Percentiles rank a stretch among this genome's conserved stretches.
Evolutionary conservation across 2,888 invertebrate species (phyloP).

Genomic region (Cantharis lateralis): DNA sequence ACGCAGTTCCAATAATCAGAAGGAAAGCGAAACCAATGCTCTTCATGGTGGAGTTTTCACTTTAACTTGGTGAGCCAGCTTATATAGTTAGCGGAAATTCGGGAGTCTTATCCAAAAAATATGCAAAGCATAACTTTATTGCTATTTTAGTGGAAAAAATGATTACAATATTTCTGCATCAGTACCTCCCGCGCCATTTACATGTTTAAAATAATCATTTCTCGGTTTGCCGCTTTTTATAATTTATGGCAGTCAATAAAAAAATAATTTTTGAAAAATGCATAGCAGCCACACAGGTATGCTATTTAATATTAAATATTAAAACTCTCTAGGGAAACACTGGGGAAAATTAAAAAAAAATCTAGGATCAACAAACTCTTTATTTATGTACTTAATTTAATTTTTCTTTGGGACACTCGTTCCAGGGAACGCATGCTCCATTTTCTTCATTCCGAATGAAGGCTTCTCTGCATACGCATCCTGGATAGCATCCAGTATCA

Average conservation of each 20-base stretch:
- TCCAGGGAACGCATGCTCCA: too few relatives aligned
- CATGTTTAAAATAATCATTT: background rate
- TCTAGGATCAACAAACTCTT: too few relatives aligned
- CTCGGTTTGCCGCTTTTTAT: background rate
- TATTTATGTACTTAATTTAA: too few relatives aligned
- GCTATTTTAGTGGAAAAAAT: background rate
- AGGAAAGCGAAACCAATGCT: background rate
- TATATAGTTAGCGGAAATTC: background rate
- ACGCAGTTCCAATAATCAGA: background rate
- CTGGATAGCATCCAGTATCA: background rate
- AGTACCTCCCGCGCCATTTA: background rate
- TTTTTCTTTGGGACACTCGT: too few relatives aligned
- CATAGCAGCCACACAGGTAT: too few relatives aligned
- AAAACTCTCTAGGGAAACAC: too few relatives aligned
- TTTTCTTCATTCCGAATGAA: background rate
- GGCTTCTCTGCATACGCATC: background rate
- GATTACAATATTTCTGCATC: background rate
- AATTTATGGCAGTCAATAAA: background rate
- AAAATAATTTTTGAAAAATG: too few relatives aligned
- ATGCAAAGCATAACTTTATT: background rate
- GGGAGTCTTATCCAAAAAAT: background rate
- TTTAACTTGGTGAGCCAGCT: background rate
- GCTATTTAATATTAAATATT: too few relatives aligned
- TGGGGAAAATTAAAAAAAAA: too few relatives aligned
- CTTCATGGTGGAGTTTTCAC: background rate